These are phyloP conservation scores for Colius striatus DNA, from an alignment of 2,113 vertebrate species.

Conservation along the genomic window DNA sequence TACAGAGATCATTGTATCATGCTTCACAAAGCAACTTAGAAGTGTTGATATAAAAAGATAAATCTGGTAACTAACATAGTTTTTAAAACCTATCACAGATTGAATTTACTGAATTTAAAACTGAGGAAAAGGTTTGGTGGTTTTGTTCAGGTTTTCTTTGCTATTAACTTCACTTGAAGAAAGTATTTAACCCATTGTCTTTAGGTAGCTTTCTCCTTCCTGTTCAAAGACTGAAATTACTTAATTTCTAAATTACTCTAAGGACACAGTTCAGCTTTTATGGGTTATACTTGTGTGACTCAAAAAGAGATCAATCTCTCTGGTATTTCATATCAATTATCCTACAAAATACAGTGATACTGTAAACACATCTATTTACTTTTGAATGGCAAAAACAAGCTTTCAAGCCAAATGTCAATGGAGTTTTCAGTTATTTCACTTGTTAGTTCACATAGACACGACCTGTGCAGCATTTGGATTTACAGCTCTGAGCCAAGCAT, in stretches of 20 bases:
- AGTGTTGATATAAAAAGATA: not conserved
- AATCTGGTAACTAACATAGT: not conserved
- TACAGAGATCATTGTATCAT: not conserved
- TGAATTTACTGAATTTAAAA: not conserved
- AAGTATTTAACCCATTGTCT: not conserved
- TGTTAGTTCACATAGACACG: not conserved
- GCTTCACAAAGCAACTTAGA: not conserved
- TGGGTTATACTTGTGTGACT: not conserved
- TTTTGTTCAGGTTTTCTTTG: not conserved
- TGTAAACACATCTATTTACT: not conserved
- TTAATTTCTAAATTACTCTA: not conserved
- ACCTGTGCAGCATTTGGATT: not conserved
- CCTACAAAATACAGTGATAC: not conserved
- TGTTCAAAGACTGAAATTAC: not conserved
- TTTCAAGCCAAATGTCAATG: not conserved
- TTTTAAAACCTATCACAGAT: not conserved
- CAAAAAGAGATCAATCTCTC: not conserved
- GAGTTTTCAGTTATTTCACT: not conserved
- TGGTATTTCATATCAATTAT: not conserved
- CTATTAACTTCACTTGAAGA: not conserved
- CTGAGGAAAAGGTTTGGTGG: not conserved
- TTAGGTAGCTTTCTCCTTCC: not conserved
- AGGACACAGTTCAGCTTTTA: not conserved
- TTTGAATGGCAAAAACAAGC: not conserved
- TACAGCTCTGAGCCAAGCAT: not conserved